phyloP scores from a whole-genome alignment of 2,797 vertebrate genomes.

The Poecile montanus region DNA sequence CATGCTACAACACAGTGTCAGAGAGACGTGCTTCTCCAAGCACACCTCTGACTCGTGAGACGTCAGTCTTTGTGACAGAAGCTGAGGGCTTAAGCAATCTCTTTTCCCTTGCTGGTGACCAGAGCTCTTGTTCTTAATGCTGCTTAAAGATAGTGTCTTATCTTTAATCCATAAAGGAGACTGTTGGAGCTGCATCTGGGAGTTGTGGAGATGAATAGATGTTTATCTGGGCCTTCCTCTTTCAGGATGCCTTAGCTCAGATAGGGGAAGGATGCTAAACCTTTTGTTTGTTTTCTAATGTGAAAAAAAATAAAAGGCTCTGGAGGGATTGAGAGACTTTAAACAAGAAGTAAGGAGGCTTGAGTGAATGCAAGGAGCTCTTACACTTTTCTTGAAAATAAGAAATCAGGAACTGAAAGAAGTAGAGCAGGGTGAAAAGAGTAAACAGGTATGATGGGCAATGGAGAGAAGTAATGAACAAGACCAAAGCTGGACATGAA shows the following conservation, averaged over 20 bases:
- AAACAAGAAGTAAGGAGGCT: not conserved
- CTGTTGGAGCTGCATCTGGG: not conserved
- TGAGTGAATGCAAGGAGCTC: not conserved
- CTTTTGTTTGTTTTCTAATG: not conserved
- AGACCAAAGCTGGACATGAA: not conserved
- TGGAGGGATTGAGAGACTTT: not conserved
- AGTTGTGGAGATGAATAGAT: not conserved
- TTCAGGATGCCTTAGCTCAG: conserved; percentile 4
- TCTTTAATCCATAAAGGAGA: not conserved
- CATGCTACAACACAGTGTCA: not conserved
- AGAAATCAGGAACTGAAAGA: not conserved
- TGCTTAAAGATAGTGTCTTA: not conserved
- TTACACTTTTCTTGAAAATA: not conserved
- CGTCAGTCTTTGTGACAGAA: not conserved
- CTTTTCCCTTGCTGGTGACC: not conserved
- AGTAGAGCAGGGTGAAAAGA: not conserved
- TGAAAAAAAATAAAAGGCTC: not conserved
- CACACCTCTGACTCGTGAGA: not conserved
- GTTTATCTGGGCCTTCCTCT: conserved; percentile 12
- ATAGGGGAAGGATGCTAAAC: not conserved
- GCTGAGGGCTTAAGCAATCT: not conserved
- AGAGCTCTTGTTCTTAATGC: not conserved
- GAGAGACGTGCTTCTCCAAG: not conserved
- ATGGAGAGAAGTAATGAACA: not conserved
- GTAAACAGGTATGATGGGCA: not conserved